A percentile compares a stretch with the other conserved stretches of the same genome.
Evolutionary conservation across 2,113 vertebrate genomes (phyloP).

Genomic region (Athene cunicularia): DNA sequence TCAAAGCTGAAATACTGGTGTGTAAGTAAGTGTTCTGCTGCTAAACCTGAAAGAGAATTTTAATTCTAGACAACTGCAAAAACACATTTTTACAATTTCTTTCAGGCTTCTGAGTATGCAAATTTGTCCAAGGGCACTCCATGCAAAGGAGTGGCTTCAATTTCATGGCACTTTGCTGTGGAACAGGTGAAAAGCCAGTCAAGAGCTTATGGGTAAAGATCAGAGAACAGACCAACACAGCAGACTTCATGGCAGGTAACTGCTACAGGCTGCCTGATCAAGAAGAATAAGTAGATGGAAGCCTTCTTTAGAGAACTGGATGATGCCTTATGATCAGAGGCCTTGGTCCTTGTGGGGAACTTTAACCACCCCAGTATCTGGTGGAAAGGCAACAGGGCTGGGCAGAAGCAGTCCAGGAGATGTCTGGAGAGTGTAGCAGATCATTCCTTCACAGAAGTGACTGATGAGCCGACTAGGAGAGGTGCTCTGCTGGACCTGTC

Average conservation of each 20-base stretch:
- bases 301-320: neutral
- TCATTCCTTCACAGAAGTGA: neutral
- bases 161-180: neutral
- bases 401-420: constrained; percentile 4
- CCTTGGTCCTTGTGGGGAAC: neutral
- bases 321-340: neutral
- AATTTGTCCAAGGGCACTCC: neutral
- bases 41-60: neutral
- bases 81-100: neutral
- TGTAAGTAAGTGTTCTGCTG: neutral
- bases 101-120: neutral
- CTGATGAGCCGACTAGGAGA: neutral
- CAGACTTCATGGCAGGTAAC: neutral
- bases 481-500: constrained; percentile 56
- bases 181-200: neutral
- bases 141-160: neutral
- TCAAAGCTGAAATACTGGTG: neutral
- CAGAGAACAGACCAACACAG: neutral
- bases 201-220: neutral
- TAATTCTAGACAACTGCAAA: neutral
- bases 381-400: neutral
- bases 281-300: neutral
- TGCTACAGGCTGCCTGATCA: neutral
- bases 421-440: neutral
- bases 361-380: neutral